Evolutionary conservation across 2,113 vertebrate genomes (phyloP).

Genomic region (Eretmochelys imbricata): DNA sequence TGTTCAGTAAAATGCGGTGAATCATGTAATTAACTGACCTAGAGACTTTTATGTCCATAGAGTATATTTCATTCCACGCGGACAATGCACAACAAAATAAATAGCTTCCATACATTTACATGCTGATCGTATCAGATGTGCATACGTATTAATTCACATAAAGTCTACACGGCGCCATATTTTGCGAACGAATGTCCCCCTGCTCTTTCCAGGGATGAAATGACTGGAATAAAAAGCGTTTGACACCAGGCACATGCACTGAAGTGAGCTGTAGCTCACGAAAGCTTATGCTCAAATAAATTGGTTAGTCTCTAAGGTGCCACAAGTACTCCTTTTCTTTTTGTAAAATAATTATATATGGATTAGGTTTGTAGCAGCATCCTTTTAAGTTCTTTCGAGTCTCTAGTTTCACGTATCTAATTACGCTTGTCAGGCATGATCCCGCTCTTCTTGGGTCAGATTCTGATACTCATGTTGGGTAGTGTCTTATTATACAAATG

Average conservation of each 20-base stretch:
- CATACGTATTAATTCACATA: neutral
- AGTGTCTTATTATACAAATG: fast-evolving
- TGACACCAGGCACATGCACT: fast-evolving
- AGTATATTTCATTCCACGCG: neutral
- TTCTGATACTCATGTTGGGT: fast-evolving
- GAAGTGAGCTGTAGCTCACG: no score
- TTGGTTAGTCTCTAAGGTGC: no score
- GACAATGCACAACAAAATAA: neutral
- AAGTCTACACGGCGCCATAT: neutral
- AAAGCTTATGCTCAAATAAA: no score
- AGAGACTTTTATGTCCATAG: neutral
- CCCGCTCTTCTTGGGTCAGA: neutral
- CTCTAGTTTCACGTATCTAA: neutral
- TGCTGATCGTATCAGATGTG: neutral
- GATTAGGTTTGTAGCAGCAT: neutral
- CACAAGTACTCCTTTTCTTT: no score
- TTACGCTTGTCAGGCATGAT: neutral
- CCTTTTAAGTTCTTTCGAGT: no score
- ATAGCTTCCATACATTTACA: neutral
- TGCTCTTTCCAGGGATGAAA: neutral
- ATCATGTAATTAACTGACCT: neutral
- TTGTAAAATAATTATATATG: fast-evolving
- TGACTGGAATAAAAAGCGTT: neutral
- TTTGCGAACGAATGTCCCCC: neutral
- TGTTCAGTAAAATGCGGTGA: neutral